These are phyloP conservation scores for Noctua janthe DNA, from an alignment of 2,888 invertebrate genomes.

Conservation along the genomic window DNA sequence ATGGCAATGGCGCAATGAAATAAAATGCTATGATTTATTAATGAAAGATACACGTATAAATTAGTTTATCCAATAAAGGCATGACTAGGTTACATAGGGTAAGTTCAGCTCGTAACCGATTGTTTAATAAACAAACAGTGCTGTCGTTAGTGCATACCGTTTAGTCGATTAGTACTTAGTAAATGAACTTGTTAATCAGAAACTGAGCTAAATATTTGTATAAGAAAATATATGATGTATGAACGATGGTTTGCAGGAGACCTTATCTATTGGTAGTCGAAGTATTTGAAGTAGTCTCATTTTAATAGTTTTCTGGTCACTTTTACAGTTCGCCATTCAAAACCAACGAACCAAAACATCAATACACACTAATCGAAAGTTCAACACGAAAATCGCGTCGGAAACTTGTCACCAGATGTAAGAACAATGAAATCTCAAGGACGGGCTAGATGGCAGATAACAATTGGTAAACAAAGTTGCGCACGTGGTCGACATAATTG, in stretches of 20 bases:
- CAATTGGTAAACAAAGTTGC: slow-evolving; percentile 82
- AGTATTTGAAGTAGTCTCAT: neutral
- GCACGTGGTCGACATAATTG: slow-evolving; percentile 84
- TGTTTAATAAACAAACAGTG: slow-evolving; percentile 26
- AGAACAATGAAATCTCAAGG: slow-evolving; percentile 77
- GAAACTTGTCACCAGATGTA: slow-evolving; percentile 68
- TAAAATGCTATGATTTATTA: neutral
- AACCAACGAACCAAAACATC: slow-evolving; percentile 36
- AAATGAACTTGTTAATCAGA: neutral
- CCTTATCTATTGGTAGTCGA: neutral
- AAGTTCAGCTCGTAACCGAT: slow-evolving; percentile 26
- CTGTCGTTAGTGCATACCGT: neutral
- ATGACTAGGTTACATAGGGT: neutral
- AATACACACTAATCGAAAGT: slow-evolving; percentile 62
- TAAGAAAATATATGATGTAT: neutral
- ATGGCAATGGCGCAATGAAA: neutral
- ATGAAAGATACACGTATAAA: neutral
- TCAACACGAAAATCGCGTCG: slow-evolving; percentile 61
- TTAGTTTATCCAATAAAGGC: neutral
- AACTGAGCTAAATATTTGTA: neutral
- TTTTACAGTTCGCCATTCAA: neutral
- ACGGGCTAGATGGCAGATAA: slow-evolving; percentile 84
- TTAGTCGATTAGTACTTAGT: neutral
- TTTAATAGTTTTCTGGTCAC: neutral
- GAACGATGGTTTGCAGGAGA: neutral